Conservation (phyloP, 2,113 vertebrate species). For the Varanus komodoensis region DNA sequence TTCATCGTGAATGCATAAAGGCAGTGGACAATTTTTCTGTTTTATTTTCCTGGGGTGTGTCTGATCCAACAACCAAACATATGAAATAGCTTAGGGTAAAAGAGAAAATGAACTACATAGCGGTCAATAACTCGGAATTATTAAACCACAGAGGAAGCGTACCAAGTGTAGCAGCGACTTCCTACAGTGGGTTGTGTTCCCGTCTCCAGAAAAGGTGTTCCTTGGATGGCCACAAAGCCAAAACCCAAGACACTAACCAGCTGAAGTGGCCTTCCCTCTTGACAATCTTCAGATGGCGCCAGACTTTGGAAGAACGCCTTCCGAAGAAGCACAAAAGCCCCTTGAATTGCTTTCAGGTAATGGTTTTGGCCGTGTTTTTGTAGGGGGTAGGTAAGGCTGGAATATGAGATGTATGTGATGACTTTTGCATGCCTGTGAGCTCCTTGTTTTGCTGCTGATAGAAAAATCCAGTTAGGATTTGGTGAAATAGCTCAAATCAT, state of each 20-base stretch:
- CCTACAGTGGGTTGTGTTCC: conserved; percentile 28
- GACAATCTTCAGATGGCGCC: conserved; percentile 77
- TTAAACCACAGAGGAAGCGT: conserved; percentile 73
- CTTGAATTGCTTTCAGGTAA: conserved; percentile 77
- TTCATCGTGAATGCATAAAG: neutral
- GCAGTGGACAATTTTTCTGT: neutral
- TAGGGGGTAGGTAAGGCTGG: conserved; percentile 7
- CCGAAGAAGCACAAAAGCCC: conserved; percentile 69
- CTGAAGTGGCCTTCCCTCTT: conserved; percentile 76
- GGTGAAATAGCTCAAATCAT: neutral
- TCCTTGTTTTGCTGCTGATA: neutral
- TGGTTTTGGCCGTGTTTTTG: conserved; percentile 15
- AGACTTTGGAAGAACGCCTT: conserved; percentile 72
- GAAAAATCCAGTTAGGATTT: too few relatives aligned
- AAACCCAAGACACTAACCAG: conserved; percentile 63
- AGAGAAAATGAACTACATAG: conserved; percentile 69
- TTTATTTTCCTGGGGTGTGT: accelerated
- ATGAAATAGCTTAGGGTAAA: neutral
- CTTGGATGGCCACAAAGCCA: conserved; percentile 66
- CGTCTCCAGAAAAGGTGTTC: conserved; percentile 72
- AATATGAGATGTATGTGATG: neutral
- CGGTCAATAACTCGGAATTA: conserved; percentile 59
- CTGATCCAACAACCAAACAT: neutral
- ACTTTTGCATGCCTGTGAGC: neutral
- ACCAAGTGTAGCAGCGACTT: conserved; percentile 63